Base-by-base conservation (phyloP, 2,888 invertebrate genomes). In the Brenthis daphne region DNA sequence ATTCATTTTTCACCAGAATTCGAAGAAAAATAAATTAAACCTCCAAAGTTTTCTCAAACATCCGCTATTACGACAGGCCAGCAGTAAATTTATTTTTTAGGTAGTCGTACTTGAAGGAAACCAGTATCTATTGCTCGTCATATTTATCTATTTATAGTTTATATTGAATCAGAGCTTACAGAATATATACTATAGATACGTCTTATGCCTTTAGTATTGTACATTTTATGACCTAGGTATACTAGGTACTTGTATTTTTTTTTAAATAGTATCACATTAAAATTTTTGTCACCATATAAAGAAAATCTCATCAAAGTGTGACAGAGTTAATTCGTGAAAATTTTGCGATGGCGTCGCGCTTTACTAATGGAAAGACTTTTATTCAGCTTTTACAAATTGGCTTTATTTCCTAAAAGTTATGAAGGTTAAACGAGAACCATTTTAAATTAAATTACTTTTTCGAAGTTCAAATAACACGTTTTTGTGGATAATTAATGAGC, bases 361-460 rank as follows among this genome's bases (percentile, higher is more conserved):
- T 14, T 63, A 8, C 37, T 63, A 2, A 20, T 33, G 37, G 53
- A 43, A 33, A 51, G 47, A 47, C 6, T 47, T 55, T 55, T 24
- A 33, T 61, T 67, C 20, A 13, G 48, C n/a, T 48, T 61, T 61
- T 37, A 67, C 12, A 56, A 56, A 50, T 56, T 61, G 55, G 37
- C 33, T 61, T 51, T 67, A 50, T 55, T 66, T 57, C n/a, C 57
- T 33, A 48, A 67, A 67, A 67, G 61, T 60, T 67, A 47, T 55
- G 56, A 67, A 67, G 61, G 67, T 61, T 56, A 14, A 61, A 56
- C 55, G 55, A 67, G 60, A 54, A 55, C 24, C 60, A 56, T 57
- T 65, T 51, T 12, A 54, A 47, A 67, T 56, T 50, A 61, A 54
- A 61, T 61, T 61, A 67, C 58, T 60, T 50, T 61, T 14, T 20